Evolutionary conservation across 2,113 vertebrate species (phyloP).

Genomic region (Cryptomyrus ogoouensis): DNA sequence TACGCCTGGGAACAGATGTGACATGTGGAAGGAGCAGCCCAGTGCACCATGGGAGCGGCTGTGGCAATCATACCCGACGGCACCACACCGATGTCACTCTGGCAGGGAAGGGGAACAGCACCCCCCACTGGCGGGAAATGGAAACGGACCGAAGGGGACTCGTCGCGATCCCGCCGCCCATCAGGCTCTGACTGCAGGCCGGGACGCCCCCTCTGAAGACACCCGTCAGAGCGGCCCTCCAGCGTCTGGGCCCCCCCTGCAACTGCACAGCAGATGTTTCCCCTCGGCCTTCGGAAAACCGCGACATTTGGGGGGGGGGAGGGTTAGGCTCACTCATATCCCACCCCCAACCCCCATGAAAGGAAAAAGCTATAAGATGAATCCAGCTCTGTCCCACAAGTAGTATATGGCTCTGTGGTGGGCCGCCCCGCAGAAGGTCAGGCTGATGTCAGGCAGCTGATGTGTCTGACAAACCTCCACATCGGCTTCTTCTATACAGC

Average conservation of each 20-base stretch:
- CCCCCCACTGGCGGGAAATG: neutral
- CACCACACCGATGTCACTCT: neutral
- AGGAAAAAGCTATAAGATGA: slow-evolving; percentile 38
- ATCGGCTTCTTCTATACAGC: neutral
- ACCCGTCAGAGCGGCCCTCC: slow-evolving; percentile 36
- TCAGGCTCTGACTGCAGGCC: slow-evolving; percentile 58
- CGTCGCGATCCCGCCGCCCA: slow-evolving; percentile 37
- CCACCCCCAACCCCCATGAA: neutral
- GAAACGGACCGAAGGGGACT: neutral
- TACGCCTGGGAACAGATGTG: neutral
- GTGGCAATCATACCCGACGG: too few species aligned
- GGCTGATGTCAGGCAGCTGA: neutral
- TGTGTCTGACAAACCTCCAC: neutral
- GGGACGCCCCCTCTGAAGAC: slow-evolving; percentile 47
- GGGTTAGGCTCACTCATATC: slow-evolving; percentile 32
- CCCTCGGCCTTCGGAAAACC: slow-evolving; percentile 32
- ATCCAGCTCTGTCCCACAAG: neutral
- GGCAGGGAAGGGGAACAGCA: neutral
- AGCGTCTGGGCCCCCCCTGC: slow-evolving; percentile 47
- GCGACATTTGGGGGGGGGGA: slow-evolving; percentile 41
- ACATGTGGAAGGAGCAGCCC: neutral
- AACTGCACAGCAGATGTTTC: slow-evolving; percentile 69
- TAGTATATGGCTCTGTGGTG: neutral
- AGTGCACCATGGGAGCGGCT: neutral
- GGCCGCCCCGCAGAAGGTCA: neutral